A percentile compares a stretch with the other conserved stretches of the same genome.
Evolutionary conservation across 2,797 vertebrate species (phyloP).

Genomic region (Mormyrus proboscirostris): DNA sequence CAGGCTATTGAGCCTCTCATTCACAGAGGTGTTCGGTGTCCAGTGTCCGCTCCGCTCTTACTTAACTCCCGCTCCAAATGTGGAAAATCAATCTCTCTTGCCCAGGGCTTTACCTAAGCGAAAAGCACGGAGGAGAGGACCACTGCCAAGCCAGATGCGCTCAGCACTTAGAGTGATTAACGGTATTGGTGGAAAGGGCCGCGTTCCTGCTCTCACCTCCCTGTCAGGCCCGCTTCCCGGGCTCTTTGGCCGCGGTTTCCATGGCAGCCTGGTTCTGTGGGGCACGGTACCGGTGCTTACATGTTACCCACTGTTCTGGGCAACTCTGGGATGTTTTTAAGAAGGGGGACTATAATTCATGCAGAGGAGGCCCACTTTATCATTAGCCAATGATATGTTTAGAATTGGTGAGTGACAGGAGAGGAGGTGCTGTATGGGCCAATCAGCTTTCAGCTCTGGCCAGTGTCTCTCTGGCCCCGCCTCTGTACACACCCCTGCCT

Average conservation of each 20-base stretch:
- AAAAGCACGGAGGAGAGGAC: not conserved
- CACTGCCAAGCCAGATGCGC: conserved; percentile 18
- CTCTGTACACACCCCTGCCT: not conserved
- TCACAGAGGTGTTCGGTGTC: not conserved
- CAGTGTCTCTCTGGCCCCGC: not conserved
- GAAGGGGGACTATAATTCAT: not conserved
- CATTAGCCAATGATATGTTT: not conserved
- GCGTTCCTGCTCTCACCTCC: not conserved
- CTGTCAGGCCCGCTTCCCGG: not conserved
- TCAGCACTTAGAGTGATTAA: conserved; percentile 18
- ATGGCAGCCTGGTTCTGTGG: not conserved
- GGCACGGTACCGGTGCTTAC: not conserved
- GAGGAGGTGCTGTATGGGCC: not conserved
- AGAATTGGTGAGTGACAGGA: not conserved
- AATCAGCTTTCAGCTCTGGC: not conserved
- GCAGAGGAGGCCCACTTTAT: not conserved
- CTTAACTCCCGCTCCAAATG: conserved; percentile 2
- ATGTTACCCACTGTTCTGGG: not conserved
- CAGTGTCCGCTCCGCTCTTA: not conserved
- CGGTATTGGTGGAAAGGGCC: conserved; percentile 3
- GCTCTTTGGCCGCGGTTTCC: not conserved
- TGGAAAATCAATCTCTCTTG: conserved; percentile 17
- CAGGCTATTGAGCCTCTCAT: not conserved
- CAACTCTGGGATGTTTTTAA: not conserved
- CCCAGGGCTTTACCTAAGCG: conserved; percentile 7